phyloP scores from a whole-genome alignment of 2,113 vertebrate genomes.

The Malurus melanocephalus region DNA sequence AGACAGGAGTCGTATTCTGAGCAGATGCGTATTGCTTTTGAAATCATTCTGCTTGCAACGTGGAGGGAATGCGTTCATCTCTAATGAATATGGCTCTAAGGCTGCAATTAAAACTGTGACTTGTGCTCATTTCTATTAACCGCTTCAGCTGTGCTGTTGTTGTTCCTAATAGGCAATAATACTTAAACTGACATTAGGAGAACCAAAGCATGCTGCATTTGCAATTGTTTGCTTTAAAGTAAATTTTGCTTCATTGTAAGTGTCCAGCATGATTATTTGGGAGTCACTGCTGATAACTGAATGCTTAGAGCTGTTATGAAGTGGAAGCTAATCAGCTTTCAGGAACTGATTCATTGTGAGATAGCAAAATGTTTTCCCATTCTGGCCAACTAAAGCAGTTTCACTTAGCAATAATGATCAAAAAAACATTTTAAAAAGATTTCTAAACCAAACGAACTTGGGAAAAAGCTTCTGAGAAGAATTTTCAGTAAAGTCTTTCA shows the following conservation, averaged over 20 bases:
- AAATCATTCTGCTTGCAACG: not conserved
- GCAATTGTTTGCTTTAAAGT: slow-evolving; percentile 31
- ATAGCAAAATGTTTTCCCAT: not conserved
- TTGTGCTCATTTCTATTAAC: slow-evolving; percentile 17
- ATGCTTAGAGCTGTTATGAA: not conserved
- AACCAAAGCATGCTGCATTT: not conserved
- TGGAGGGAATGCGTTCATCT: not conserved
- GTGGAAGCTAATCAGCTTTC: not conserved
- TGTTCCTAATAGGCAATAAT: slow-evolving; percentile 29
- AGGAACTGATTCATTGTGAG: not conserved
- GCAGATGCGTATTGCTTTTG: not conserved
- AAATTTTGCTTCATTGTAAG: not conserved
- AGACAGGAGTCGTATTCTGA: not conserved
- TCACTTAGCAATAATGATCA: not conserved
- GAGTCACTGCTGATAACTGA: not conserved
- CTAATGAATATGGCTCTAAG: slow-evolving; percentile 18
- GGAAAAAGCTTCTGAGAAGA: not conserved
- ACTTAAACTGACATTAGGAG: slow-evolving; percentile 20
- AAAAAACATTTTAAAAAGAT: not conserved
- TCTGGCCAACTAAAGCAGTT: not conserved
- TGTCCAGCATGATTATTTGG: not conserved
- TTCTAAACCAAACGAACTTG: slow-evolving; percentile 8
- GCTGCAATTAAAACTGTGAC: slow-evolving; percentile 16
- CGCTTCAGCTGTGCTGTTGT: not conserved
- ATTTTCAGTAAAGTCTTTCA: slow-evolving; percentile 19